Evolutionary conservation across 1,140 invertebrate genomes (phyloP), one percentile per base, ranked within the genome.

Genomic region (Metopolophium dirhodum): DNA sequence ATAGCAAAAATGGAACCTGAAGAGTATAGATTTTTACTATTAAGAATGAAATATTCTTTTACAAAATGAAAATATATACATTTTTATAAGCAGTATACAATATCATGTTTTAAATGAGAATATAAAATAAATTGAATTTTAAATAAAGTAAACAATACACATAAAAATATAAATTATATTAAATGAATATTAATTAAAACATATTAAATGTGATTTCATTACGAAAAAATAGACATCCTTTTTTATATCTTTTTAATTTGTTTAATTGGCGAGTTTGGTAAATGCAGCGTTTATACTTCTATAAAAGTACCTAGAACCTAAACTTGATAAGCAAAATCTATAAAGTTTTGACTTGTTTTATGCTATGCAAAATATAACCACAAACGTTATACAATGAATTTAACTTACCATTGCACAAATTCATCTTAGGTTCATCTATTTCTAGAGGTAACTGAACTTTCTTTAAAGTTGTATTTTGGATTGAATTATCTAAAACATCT

Each of bases 351-450:
- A 41, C 14, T 57, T 35, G 30, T 90, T 54, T 90, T 57, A 90
- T 90, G 51, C 49, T 90, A 23, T 37, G 37, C 37, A 90, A 45
- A 9, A 90, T 57, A 68, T 90, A 90, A 35, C 49, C 51, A 68
- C 89, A 90, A 41, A 90, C 20, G 18, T 57, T 68, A 57, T 90
- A 90, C 26, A 90, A 68, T 23, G n/a, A 57, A 57, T 90, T 90
- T 90, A 68, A 90, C 57, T 57, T 51, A 45, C n/a, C 57, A 57
- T 90, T 90, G 49, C 83, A 86, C 41, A 86, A 47, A 86, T 86
- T 45, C 41, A 86, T 85, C 0, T 45, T 41, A 85, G 83, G 8
- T 47, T 86, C 41, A 86, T 47, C 41, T 30, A 47, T 47, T 30
- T 47, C 41, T 86, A 47, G 20, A 47, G 41, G 41, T 47, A 37